Percentiles rank a stretch among this genome's conserved stretches.
Conservation (phyloP, 2,888 invertebrate species). For the Carabus problematicus region DNA sequence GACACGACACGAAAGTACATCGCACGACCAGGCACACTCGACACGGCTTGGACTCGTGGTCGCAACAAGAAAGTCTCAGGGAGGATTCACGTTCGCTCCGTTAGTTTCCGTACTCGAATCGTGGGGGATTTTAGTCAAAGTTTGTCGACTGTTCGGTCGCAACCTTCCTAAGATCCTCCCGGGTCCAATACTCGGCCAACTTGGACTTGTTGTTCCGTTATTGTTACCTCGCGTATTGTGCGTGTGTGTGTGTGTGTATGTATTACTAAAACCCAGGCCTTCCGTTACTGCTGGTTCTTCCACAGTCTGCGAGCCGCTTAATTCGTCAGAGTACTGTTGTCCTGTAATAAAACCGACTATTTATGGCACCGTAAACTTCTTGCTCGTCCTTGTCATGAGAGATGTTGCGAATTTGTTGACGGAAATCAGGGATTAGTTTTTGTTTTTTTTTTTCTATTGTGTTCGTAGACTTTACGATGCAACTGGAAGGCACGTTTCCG, state of each 20-base stretch:
- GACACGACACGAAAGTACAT: conserved; percentile 3
- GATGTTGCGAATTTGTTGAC: too few species aligned
- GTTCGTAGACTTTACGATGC: too few species aligned
- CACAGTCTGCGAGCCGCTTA: background rate
- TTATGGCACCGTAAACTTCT: conserved; percentile 1
- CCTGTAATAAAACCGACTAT: conserved; percentile 9
- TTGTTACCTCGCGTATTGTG: conserved; percentile 35
- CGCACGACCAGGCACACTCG: background rate
- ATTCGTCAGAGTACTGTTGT: conserved; percentile 18
- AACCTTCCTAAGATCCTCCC: conserved; percentile 7
- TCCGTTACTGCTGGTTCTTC: too few species aligned
- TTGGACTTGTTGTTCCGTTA: conserved; percentile 37
- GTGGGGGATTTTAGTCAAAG: conserved; percentile 40
- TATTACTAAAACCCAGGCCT: background rate
- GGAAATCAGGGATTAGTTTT: too few species aligned
- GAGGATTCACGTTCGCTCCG: conserved; percentile 18
- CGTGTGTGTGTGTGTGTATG: conserved; percentile 3
- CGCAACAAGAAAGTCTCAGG: conserved; percentile 37
- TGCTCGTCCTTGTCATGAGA: background rate
- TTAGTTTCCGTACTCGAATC: conserved; percentile 35
- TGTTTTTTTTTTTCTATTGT: background rate
- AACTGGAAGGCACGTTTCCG: too few species aligned
- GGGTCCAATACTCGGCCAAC: conserved; percentile 27
- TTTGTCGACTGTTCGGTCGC: conserved; percentile 33
- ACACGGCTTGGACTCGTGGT: conserved; percentile 3